These are phyloP conservation scores for Helicoverpa armigera DNA, from an alignment of 1,140 invertebrate species.

Conservation along the genomic window DNA sequence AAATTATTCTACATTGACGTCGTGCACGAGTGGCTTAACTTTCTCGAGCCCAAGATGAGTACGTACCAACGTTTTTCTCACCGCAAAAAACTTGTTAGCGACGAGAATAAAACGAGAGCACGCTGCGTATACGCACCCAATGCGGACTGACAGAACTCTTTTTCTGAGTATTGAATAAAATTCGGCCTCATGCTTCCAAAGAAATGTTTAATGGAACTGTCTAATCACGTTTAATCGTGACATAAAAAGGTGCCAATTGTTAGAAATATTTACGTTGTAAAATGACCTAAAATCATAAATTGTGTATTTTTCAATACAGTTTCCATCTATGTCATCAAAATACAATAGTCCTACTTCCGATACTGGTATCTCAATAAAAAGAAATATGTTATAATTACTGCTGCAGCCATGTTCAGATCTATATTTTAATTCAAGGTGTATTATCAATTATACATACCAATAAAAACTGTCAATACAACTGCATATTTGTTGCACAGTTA, in stretches of 20 bases:
- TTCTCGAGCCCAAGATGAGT: slow-evolving; percentile 67
- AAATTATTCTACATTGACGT: slow-evolving; percentile 59
- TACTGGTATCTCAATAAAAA: background rate
- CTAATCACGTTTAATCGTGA: slow-evolving; percentile 24
- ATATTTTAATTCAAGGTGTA: slow-evolving; percentile 37
- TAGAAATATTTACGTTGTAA: background rate
- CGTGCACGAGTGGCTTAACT: slow-evolving; percentile 64
- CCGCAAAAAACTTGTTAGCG: slow-evolving; percentile 72
- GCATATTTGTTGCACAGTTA: slow-evolving; percentile 24
- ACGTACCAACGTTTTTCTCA: slow-evolving; percentile 63
- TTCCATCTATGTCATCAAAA: slow-evolving; percentile 21
- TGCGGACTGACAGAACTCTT: background rate
- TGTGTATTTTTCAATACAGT: too few relatives aligned
- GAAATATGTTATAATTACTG: slow-evolving; percentile 36
- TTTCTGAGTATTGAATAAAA: slow-evolving; percentile 17
- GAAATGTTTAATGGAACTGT: slow-evolving; percentile 14
- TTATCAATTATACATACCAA: slow-evolving; percentile 40
- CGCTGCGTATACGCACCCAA: slow-evolving; percentile 37
- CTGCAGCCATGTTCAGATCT: slow-evolving; percentile 31
- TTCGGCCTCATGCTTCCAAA: slow-evolving; percentile 14
- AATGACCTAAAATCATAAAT: too few relatives aligned
- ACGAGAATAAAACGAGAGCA: slow-evolving; percentile 67
- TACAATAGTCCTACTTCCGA: slow-evolving; percentile 11
- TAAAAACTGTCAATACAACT: slow-evolving; percentile 32
- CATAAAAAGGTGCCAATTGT: background rate